Percentiles rank a stretch among this genome's conserved stretches.
phyloP scores from a whole-genome alignment of 2,888 invertebrate species.

The Stomorhina lunata region DNA sequence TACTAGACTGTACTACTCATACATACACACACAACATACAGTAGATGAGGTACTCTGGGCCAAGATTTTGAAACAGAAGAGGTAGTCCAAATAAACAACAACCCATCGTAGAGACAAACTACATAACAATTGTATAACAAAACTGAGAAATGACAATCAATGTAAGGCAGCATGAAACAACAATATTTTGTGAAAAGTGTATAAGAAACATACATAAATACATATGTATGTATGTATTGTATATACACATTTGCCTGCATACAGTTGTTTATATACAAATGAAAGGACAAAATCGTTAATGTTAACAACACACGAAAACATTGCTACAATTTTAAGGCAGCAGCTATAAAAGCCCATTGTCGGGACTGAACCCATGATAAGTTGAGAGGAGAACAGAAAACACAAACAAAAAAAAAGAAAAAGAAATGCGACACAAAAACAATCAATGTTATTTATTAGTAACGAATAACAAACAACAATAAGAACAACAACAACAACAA shows the following conservation, averaged over 20 bases:
- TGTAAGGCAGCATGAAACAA: background rate
- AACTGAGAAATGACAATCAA: slow-evolving; percentile 52
- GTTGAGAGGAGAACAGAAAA: too few relatives aligned
- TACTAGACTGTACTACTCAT: slow-evolving; percentile 39
- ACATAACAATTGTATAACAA: slow-evolving; percentile 12
- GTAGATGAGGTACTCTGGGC: too few relatives aligned
- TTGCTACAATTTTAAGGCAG: background rate
- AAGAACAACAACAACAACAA: slow-evolving; percentile 15
- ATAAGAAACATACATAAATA: slow-evolving; percentile 51
- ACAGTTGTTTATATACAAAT: too few relatives aligned
- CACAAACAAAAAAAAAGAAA: background rate
- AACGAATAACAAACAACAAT: slow-evolving; percentile 25
- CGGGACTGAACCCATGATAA: background rate
- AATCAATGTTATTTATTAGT: slow-evolving; percentile 61
- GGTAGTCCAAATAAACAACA: background rate
- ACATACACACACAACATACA: background rate
- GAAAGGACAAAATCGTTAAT: slow-evolving; percentile 68
- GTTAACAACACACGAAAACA: slow-evolving; percentile 64
- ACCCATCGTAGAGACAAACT: background rate
- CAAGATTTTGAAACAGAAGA: too few relatives aligned
- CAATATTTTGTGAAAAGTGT: background rate
- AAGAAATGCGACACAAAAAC: slow-evolving; percentile 47
- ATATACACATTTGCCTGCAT: too few relatives aligned
- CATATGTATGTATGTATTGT: too few relatives aligned
- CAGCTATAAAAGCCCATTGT: slow-evolving; percentile 8